Conservation (phyloP, 2,797 vertebrate genomes). For the Meda fulgida region DNA sequence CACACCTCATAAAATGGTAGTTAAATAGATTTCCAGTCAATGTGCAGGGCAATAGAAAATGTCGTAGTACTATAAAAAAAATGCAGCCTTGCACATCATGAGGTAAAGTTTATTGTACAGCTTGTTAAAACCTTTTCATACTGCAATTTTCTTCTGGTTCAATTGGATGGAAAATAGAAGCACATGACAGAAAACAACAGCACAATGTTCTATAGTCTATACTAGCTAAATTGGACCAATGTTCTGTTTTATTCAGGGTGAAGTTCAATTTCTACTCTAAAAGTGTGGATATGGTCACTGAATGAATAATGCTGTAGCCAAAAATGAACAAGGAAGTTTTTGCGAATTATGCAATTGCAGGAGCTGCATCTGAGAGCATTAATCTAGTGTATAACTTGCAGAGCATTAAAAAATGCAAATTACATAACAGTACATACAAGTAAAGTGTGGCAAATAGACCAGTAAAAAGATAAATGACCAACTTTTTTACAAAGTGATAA, state of each 20-base stretch:
- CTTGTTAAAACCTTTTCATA: slow-evolving; percentile 1
- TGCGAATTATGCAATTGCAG: background rate
- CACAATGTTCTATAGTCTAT: background rate
- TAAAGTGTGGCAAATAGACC: background rate
- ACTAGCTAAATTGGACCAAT: background rate
- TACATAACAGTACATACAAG: background rate
- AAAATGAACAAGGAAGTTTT: background rate
- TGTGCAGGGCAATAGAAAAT: background rate
- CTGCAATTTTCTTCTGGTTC: background rate
- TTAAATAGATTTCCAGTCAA: slow-evolving; percentile 9
- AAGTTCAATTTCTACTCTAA: slow-evolving; percentile 10
- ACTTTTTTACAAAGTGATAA: background rate
- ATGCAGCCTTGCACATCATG: background rate
- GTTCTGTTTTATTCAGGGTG: background rate
- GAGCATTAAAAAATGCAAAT: slow-evolving; percentile 1
- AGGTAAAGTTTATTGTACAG: background rate
- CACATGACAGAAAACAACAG: background rate
- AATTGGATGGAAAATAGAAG: slow-evolving; percentile 9
- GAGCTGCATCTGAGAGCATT: slow-evolving; percentile 11
- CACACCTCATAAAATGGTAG: slow-evolving; percentile 7
- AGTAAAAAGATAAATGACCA: background rate
- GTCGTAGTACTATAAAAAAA: background rate
- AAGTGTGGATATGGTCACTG: slow-evolving; percentile 1
- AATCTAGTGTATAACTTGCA: slow-evolving; percentile 13
- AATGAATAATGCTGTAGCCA: slow-evolving; percentile 7